A percentile compares a stretch with the other conserved stretches of the same genome.
Conservation (phyloP, 2,113 vertebrate species). For the Mionectes macconnelli region DNA sequence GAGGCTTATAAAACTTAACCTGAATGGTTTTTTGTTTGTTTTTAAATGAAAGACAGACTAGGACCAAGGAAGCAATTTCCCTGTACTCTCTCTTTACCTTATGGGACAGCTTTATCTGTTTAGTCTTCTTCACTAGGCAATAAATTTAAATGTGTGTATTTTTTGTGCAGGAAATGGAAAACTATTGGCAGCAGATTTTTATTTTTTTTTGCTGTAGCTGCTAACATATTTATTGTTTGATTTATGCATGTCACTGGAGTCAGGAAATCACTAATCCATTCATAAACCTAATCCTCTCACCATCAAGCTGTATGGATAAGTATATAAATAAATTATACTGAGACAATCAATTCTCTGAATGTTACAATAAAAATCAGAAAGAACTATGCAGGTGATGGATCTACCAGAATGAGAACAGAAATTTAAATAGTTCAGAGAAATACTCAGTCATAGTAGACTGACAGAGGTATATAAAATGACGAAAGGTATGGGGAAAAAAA, state of each 20-base stretch:
- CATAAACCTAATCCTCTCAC: constrained; percentile 16
- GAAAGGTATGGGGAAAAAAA: neutral
- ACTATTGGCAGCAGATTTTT: neutral
- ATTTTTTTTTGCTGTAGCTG: neutral
- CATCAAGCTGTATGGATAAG: neutral
- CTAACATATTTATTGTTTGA: neutral
- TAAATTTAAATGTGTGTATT: neutral
- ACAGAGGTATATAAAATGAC: neutral
- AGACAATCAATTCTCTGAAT: neutral
- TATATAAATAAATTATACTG: constrained; percentile 6
- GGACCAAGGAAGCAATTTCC: neutral
- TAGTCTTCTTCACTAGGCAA: neutral
- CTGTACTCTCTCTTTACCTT: neutral
- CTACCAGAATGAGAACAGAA: neutral
- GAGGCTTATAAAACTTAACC: neutral
- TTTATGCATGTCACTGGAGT: neutral
- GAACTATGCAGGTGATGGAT: neutral
- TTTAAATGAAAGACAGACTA: neutral
- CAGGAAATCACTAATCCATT: neutral
- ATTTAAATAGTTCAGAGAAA: neutral
- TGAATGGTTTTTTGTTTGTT: neutral
- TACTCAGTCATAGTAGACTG: neutral
- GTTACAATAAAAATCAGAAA: neutral
- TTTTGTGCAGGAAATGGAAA: neutral
- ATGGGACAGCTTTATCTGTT: neutral